A percentile compares a stretch with the other conserved stretches of the same genome.
Evolutionary conservation across 2,113 vertebrate genomes (phyloP).

Genomic region (Indicator indicator): DNA sequence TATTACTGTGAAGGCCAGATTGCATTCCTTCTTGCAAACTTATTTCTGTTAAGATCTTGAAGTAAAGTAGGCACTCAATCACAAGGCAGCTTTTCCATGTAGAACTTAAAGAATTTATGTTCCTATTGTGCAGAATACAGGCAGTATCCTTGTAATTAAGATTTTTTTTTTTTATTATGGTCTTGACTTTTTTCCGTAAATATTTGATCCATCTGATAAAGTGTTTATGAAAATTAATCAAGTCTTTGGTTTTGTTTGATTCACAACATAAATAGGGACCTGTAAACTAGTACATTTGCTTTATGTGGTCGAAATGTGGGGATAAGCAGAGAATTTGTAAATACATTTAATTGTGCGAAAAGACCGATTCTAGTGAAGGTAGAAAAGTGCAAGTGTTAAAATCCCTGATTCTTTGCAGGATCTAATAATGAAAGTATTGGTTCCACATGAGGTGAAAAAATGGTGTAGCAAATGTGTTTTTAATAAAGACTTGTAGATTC

Average conservation of each 20-base stretch:
- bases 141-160: neutral
- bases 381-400: neutral
- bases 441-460: neutral
- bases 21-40: neutral
- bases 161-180: neutral
- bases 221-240: neutral
- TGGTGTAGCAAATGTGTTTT: neutral
- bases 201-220: neutral
- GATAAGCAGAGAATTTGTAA: neutral
- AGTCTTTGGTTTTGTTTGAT: neutral
- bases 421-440: neutral
- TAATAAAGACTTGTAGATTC: neutral
- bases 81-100: neutral
- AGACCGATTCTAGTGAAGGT: neutral
- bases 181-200: neutral
- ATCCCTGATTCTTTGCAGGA: neutral
- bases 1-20: neutral
- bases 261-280: neutral
- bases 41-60: neutral
- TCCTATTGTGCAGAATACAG: neutral
- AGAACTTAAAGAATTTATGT: neutral
- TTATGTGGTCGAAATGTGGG: neutral
- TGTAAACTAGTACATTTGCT: neutral
- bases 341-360: neutral
- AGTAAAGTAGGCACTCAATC: rapidly evolving